Evolutionary conservation across 1,140 invertebrate species (phyloP).

Genomic region (Andricus grossulariae): DNA sequence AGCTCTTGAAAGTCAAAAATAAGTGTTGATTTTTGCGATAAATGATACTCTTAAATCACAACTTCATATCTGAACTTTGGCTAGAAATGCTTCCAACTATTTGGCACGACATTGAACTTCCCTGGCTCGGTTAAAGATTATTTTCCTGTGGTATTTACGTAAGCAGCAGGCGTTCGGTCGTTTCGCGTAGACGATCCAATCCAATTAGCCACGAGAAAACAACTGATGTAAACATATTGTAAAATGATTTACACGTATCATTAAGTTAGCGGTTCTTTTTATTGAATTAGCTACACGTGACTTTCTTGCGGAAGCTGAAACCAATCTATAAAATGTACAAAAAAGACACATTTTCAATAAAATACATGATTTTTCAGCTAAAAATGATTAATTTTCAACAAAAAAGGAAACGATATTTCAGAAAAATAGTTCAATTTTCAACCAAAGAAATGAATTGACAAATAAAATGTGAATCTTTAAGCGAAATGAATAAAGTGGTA

Average conservation of each 20-base stretch:
- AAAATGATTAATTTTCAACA: too few relatives aligned
- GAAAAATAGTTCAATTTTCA: too few relatives aligned
- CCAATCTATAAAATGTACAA: background rate
- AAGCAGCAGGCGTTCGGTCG: conserved; percentile 47
- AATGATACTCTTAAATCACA: background rate
- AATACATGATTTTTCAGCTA: too few relatives aligned
- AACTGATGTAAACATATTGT: conserved; percentile 32
- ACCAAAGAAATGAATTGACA: too few relatives aligned
- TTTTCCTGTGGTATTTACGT: conserved; percentile 49
- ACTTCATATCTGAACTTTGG: conserved; percentile 27
- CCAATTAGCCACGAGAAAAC: conserved; percentile 47
- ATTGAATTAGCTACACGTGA: conserved; percentile 38
- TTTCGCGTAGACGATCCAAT: conserved; percentile 51
- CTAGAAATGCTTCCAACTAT: conserved; percentile 47
- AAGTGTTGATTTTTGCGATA: background rate
- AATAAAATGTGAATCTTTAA: too few relatives aligned
- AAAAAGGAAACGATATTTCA: too few relatives aligned
- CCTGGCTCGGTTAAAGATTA: conserved; percentile 51
- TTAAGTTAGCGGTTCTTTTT: conserved; percentile 31
- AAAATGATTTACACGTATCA: conserved; percentile 3
- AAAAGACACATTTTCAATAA: too few relatives aligned
- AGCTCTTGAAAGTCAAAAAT: too few relatives aligned
- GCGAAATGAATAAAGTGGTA: too few relatives aligned
- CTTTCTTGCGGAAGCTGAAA: conserved; percentile 3
- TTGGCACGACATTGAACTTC: conserved; percentile 55